phyloP scores from a whole-genome alignment of 2,797 vertebrate genomes.

The Neosilurus mollespiculum region DNA sequence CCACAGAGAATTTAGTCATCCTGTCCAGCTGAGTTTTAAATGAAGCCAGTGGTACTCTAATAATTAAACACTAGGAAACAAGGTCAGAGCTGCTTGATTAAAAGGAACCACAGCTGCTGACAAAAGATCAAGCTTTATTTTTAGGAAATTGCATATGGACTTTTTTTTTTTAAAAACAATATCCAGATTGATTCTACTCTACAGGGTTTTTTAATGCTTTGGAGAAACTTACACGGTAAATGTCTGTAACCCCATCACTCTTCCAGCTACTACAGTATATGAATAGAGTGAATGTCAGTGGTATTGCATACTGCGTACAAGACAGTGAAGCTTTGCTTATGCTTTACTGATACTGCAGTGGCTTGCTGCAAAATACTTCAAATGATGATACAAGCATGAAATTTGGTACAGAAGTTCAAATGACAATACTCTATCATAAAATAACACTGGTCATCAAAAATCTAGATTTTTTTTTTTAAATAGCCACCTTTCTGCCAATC shows the following conservation, averaged over 20 bases:
- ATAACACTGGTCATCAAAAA: too few species aligned
- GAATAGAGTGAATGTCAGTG: not conserved
- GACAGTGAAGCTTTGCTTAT: slow-evolving; percentile 7
- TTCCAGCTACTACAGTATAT: not conserved
- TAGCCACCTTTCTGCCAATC: too few species aligned
- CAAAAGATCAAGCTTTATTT: not conserved
- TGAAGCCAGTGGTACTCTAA: slow-evolving; percentile 42
- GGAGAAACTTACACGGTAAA: not conserved
- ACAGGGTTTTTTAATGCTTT: not conserved
- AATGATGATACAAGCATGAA: too few species aligned
- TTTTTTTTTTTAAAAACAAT: not conserved
- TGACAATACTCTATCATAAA: too few species aligned
- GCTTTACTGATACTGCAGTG: too few species aligned
- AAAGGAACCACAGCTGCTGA: not conserved
- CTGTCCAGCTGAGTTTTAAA: slow-evolving; percentile 47
- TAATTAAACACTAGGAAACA: slow-evolving; percentile 33
- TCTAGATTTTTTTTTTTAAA: too few species aligned
- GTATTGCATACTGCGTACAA: slow-evolving; percentile 1
- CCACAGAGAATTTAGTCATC: slow-evolving; percentile 36
- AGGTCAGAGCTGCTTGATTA: slow-evolving; percentile 32
- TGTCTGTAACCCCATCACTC: not conserved
- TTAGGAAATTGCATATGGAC: not conserved
- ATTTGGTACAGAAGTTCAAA: too few species aligned
- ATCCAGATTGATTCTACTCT: slow-evolving; percentile 11
- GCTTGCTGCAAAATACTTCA: too few species aligned